Evolutionary conservation across 2,797 vertebrate genomes (phyloP).

Genomic region (Chiroxiphia lanceolata): DNA sequence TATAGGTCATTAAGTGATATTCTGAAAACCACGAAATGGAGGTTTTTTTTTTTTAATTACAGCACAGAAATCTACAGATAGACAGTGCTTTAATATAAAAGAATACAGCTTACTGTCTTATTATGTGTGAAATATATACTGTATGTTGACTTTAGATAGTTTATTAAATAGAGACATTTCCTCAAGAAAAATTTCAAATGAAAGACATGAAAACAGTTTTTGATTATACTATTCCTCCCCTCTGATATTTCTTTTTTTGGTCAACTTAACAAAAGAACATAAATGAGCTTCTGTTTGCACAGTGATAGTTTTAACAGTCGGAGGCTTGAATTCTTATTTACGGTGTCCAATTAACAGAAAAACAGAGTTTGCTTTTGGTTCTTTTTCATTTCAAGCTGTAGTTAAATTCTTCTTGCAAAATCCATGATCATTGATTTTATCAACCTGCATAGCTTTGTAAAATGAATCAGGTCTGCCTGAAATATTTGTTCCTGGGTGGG

Average conservation of each 20-base stretch:
- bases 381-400: background rate
- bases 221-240: background rate
- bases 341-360: background rate
- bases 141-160: background rate
- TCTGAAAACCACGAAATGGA: background rate
- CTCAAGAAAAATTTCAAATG: background rate
- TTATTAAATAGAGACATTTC: background rate
- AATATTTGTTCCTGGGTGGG: background rate
- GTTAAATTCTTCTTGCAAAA: background rate
- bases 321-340: background rate
- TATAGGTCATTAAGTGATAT: background rate
- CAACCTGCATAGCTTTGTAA: background rate
- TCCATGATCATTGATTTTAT: background rate
- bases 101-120: background rate
- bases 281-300: background rate
- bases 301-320: background rate
- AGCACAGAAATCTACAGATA: background rate
- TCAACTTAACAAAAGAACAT: background rate
- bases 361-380: accelerated
- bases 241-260: background rate
- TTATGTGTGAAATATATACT: background rate
- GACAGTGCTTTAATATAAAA: background rate
- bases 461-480: background rate
- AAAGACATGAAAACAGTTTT: background rate
- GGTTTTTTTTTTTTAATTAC: background rate